Conservation (phyloP, 2,113 vertebrate species). For the Catharus minimus region DNA sequence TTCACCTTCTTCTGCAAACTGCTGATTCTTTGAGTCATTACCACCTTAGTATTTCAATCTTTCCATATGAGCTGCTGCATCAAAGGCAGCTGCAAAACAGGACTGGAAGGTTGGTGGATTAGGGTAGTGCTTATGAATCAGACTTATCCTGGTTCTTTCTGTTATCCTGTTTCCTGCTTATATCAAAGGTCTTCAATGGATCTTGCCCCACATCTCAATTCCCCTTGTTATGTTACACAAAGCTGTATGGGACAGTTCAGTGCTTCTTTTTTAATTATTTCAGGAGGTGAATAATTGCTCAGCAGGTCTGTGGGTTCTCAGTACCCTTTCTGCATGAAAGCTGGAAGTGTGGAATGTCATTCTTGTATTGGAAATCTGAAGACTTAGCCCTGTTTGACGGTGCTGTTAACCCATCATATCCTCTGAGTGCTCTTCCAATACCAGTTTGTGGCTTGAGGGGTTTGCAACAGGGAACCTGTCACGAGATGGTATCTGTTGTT, state of each 20-base stretch:
- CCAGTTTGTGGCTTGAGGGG: neutral
- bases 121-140: neutral
- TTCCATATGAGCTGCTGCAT: neutral
- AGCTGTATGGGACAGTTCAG: neutral
- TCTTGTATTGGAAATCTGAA: neutral
- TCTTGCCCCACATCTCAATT: neutral
- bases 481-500: accelerated
- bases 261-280: neutral
- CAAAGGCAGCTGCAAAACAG: neutral
- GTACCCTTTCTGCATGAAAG: neutral
- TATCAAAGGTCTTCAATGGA: neutral
- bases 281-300: neutral
- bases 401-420: accelerated
- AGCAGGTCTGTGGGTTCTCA: neutral
- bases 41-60: neutral
- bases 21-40: accelerated
- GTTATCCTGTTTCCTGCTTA: neutral
- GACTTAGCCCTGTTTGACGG: neutral
- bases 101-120: neutral
- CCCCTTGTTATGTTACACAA: neutral
- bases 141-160: neutral
- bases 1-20: neutral
- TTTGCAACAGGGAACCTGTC: neutral
- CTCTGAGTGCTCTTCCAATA: neutral
- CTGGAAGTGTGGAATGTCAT: neutral